Evolutionary conservation across 2,797 vertebrate species (phyloP).

Genomic region (Phyllotis vaccarum): DNA sequence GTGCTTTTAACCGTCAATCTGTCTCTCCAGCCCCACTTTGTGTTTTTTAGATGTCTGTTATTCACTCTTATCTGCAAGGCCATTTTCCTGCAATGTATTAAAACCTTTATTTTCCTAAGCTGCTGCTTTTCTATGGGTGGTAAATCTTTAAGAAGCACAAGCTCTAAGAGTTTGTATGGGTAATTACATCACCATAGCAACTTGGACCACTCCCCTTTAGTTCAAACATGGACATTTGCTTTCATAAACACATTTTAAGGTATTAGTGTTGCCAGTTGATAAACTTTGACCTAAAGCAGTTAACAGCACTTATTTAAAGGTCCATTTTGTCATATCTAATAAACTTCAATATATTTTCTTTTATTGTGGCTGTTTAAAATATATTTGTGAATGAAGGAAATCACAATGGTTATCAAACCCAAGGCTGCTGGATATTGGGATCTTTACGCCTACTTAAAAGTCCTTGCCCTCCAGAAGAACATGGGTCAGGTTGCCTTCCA

Average conservation of each 20-base stretch:
- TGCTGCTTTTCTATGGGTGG: slow-evolving; percentile 41
- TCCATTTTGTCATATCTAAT: slow-evolving; percentile 52
- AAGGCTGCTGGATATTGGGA: not conserved
- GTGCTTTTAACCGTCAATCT: not conserved
- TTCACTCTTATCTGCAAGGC: slow-evolving; percentile 7
- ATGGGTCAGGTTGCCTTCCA: not conserved
- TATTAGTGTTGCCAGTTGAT: slow-evolving; percentile 42
- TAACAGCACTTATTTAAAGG: slow-evolving; percentile 35
- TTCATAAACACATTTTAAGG: slow-evolving; percentile 46
- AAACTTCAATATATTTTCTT: slow-evolving; percentile 56
- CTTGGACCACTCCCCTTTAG: not conserved
- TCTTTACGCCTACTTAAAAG: slow-evolving; percentile 51
- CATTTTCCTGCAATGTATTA: not conserved
- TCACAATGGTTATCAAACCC: slow-evolving; percentile 9
- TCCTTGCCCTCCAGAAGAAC: slow-evolving; percentile 39
- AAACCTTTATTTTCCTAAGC: slow-evolving; percentile 47
- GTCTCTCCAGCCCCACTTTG: not conserved
- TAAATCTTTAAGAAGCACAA: slow-evolving; percentile 59
- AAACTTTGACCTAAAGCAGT: slow-evolving; percentile 38
- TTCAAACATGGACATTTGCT: slow-evolving; percentile 33
- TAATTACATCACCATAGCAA: slow-evolving; percentile 16
- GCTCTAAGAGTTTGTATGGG: slow-evolving; percentile 1
- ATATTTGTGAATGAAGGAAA: slow-evolving; percentile 32
- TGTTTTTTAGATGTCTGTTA: slow-evolving; percentile 7
- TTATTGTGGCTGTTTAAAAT: slow-evolving; percentile 62